Evolutionary conservation across 64 coral and sea anemone species (phyloP), one percentile per base, ranked within the genome.

Genomic region (Actinia equina): DNA sequence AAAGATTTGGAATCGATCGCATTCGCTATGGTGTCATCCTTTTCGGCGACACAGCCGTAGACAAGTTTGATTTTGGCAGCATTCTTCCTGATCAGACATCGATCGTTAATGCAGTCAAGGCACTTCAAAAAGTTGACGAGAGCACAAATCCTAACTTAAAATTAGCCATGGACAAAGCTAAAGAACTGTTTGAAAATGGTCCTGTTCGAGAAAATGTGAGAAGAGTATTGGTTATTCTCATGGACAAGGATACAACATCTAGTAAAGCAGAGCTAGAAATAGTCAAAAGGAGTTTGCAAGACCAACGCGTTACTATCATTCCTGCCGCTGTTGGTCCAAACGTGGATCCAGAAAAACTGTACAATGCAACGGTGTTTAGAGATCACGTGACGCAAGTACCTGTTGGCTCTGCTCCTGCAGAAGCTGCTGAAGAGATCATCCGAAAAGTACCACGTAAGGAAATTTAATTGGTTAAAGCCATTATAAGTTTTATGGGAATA

Each of bases 191-290:
- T 44, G 30, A 27, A 71, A 71, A 17, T 18, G 7, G 65, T 17
- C 55, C 44, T 12, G 51, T 59, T 23, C 60, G 90, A 17, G 22
- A 44, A 46, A 52, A 87, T 6, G 59, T 77, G 16, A 87, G 79
- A 30, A 92, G 62, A 49, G 90, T 92, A 16, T 45, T 92, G 13
- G 85, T 92, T 45, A 78, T 92, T 17, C 78, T 92, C 20, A 51
- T 92, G 18, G 90, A 92, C 78, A 82, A 87, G n/a, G 43, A 37
- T 23, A 51, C 90, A 17, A 3, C 6, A 2, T 51, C 46, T 4
- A 83, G 26, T 5, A 43, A 43, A 56, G 41, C 8, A 11, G 46
- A 87, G 0, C 10, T 92, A 4, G 77, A 87, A 14, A 59, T 20
- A 27, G 27, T 18, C 16, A 86, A 56, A 11, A 6, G 18, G 16